Base-by-base conservation (phyloP, 2,888 invertebrate species). In the Poecilus cupreus region DNA sequence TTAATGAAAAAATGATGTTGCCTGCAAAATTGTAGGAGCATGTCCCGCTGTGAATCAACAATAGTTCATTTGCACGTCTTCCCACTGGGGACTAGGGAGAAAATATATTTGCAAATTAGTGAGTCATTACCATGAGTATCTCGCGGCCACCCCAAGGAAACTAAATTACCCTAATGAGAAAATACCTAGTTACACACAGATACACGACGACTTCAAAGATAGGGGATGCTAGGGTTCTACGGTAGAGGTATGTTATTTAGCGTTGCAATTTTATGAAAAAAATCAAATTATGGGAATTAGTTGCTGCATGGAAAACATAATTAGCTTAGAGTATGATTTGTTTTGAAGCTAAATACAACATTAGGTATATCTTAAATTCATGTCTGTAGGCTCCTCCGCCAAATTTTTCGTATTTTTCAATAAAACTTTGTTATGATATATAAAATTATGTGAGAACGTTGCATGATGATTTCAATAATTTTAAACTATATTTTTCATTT, bases 61-160 rank as follows among this genome's bases (percentile, higher is more conserved):
- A 74, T 90, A 90, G 83, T 90, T 90, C 83, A 85, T 90, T 16
- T 87, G 87, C 16, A 90, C 89, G 0, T 90, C 89, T 83, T 86
- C 60, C 54, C 24, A 22, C 1, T 11, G 11, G 60, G 60, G 26
- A 60, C 20, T 87, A 82, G 86, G 87, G 18, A 84, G 86, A 82
- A 82, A 84, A 37, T 84, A 86, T 81, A 85, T 87, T 11, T 87
- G 87, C 37, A 85, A 84, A 5, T 83, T 88, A 74, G 77, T 88
- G 81, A 87, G 87, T 82, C 85, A 85, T 78, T 88, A 88, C 83
- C 87, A 88, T 79, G 84, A 85, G 3, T 85, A 86, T 18, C 82
- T 88, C 6, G 72, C 87, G 43, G 83, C 84, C 2, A 86, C 84
- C 46, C 82, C 87, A 49, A 84, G 86, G 1, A 85, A 85, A 82